Conservation (phyloP, 2,797 vertebrate species). For the Apogon hyalosoma region DNA sequence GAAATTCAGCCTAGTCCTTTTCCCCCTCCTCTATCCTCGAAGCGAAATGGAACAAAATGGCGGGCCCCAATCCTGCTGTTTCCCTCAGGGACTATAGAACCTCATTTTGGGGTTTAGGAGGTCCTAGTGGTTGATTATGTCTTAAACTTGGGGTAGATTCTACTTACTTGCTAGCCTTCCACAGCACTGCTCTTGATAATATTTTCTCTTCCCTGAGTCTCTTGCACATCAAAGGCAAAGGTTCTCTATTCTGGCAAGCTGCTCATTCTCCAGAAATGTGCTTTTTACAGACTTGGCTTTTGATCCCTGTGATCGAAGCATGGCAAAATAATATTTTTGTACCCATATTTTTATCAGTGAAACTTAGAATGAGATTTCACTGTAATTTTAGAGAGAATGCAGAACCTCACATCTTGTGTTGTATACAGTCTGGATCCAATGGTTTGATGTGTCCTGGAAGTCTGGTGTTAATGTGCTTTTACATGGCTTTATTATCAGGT, state of each 20-base stretch:
- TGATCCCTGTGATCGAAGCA: conserved; percentile 64
- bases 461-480: conserved; percentile 1
- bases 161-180: conserved; percentile 52
- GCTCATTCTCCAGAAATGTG: conserved; percentile 60
- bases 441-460: not conserved
- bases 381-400: conserved; percentile 19
- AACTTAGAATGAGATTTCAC: conserved; percentile 28
- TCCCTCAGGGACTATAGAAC: conserved; percentile 66
- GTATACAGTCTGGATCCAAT: not conserved
- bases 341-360: conserved; percentile 37
- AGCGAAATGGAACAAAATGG: conserved; percentile 82
- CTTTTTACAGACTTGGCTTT: conserved; percentile 66
- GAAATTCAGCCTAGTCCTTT: conserved; percentile 72
- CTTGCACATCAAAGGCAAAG: conserved; percentile 72
- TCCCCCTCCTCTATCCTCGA: conserved; percentile 69
- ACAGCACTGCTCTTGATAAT: conserved; percentile 66
- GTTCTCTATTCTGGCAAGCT: conserved; percentile 56
- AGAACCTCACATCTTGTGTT: conserved; percentile 8
- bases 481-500: not conserved
- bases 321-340: conserved; percentile 46
- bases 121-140: conserved; percentile 62
- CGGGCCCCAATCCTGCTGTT: conserved; percentile 72
- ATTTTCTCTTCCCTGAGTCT: conserved; percentile 62
- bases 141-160: conserved; percentile 60
- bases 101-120: conserved; percentile 73